Evolutionary conservation across 2,113 vertebrate genomes (phyloP).

Genomic region (Anas platyrhynchos): DNA sequence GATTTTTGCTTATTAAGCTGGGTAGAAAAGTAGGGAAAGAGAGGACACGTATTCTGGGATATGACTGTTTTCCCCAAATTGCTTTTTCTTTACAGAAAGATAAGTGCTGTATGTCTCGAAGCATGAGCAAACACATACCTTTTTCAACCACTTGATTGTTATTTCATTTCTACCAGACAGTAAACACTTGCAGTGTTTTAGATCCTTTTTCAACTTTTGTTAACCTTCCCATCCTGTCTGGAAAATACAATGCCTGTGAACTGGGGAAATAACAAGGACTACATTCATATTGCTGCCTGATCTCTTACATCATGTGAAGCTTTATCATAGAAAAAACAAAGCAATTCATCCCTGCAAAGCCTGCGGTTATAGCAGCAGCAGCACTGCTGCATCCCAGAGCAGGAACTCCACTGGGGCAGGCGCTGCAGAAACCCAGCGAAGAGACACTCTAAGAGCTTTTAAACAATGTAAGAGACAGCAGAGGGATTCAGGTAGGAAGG

Average conservation of each 20-base stretch:
- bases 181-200: slow-evolving; percentile 29
- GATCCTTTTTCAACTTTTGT: slow-evolving; percentile 36
- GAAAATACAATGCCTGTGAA: slow-evolving; percentile 39
- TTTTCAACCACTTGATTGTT: slow-evolving; percentile 14
- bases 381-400: background rate
- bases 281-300: slow-evolving; percentile 4
- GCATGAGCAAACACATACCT: background rate
- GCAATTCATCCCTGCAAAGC: background rate
- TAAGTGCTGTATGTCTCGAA: background rate
- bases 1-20: background rate
- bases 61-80: background rate
- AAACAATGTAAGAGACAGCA: background rate
- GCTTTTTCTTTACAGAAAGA: background rate
- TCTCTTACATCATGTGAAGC: background rate
- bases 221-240: slow-evolving; percentile 51
- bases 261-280: slow-evolving; percentile 33
- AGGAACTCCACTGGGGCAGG: background rate
- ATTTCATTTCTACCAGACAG: slow-evolving; percentile 22
- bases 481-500: background rate
- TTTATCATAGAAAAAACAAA: slow-evolving; percentile 14
- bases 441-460: background rate
- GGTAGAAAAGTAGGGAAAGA: background rate
- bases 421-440: background rate
- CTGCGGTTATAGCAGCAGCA: background rate
- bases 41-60: background rate